phyloP scores from a whole-genome alignment of 1,140 invertebrate genomes.

The Solenopsis invicta region DNA sequence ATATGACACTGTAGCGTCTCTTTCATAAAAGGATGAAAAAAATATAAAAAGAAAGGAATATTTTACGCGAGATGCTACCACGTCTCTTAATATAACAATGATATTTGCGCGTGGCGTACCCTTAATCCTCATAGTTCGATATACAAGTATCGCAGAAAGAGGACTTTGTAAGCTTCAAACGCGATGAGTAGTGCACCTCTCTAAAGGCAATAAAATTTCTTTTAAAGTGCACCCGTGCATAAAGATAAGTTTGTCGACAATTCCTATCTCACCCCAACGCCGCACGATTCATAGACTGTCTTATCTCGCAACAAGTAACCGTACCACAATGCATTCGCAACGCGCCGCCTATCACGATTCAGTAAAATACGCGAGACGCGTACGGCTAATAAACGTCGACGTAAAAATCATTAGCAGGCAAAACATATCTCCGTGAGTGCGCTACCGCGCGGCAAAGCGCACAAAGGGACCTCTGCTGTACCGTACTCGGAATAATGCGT shows the following conservation, averaged over 20 bases:
- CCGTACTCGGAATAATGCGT: constrained; percentile 41
- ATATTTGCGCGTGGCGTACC: constrained; percentile 34
- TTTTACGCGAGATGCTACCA: no score
- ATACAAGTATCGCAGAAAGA: constrained; percentile 35
- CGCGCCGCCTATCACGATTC: constrained; percentile 6
- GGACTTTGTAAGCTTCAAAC: constrained; percentile 15
- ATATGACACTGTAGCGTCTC: no score
- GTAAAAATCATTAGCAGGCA: constrained; percentile 54
- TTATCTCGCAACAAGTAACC: constrained; percentile 44
- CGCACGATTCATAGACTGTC: background rate
- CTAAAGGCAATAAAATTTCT: constrained; percentile 61
- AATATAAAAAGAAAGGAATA: no score
- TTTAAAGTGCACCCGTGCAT: constrained; percentile 43
- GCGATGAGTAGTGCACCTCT: constrained; percentile 8
- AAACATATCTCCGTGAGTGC: constrained; percentile 18
- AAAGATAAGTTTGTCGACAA: constrained; percentile 44
- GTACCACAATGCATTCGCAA: constrained; percentile 24
- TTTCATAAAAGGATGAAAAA: no score
- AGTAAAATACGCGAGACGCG: constrained; percentile 43
- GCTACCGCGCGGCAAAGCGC: background rate
- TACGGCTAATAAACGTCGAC: constrained; percentile 44
- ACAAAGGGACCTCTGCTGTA: constrained; percentile 7
- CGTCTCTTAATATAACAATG: background rate
- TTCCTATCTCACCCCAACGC: constrained; percentile 11
- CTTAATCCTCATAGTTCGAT: constrained; percentile 25